Evolutionary conservation across 2,797 vertebrate genomes (phyloP).

Genomic region (Mus spretus): DNA sequence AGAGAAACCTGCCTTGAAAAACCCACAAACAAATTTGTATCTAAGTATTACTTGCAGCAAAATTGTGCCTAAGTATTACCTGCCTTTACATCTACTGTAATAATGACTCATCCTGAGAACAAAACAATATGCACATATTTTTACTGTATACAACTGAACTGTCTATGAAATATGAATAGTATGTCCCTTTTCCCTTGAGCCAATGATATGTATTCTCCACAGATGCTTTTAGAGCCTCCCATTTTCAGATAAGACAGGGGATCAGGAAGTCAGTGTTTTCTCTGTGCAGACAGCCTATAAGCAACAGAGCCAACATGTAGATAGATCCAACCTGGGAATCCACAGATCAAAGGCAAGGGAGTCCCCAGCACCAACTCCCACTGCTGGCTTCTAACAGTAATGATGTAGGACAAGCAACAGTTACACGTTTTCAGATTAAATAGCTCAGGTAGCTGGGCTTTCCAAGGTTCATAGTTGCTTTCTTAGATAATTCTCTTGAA

Average conservation of each 20-base stretch:
- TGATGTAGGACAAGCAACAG: neutral
- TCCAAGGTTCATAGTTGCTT: neutral
- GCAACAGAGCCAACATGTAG: neutral
- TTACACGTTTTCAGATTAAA: neutral
- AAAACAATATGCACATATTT: slow-evolving; percentile 23
- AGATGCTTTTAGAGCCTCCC: neutral
- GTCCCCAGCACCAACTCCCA: slow-evolving; percentile 37
- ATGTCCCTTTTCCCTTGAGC: neutral
- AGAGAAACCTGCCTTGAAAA: neutral
- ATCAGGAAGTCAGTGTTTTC: neutral
- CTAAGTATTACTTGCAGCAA: slow-evolving; percentile 8
- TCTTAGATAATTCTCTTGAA: neutral
- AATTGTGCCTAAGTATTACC: slow-evolving; percentile 38
- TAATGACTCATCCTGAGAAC: slow-evolving; percentile 28
- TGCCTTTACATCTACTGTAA: slow-evolving; percentile 21
- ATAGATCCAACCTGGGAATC: neutral
- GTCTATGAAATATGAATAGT: neutral
- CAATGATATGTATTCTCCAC: neutral
- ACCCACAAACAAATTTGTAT: neutral
- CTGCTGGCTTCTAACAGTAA: neutral
- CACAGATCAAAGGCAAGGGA: slow-evolving; percentile 21
- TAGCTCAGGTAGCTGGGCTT: neutral
- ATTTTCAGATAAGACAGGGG: slow-evolving; percentile 54
- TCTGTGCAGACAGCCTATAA: neutral
- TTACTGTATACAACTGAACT: slow-evolving; percentile 29